Percentiles rank a stretch among this genome's conserved stretches.
Evolutionary conservation across 2,113 vertebrate species (phyloP).

Genomic region (Aptenodytes forsteri): DNA sequence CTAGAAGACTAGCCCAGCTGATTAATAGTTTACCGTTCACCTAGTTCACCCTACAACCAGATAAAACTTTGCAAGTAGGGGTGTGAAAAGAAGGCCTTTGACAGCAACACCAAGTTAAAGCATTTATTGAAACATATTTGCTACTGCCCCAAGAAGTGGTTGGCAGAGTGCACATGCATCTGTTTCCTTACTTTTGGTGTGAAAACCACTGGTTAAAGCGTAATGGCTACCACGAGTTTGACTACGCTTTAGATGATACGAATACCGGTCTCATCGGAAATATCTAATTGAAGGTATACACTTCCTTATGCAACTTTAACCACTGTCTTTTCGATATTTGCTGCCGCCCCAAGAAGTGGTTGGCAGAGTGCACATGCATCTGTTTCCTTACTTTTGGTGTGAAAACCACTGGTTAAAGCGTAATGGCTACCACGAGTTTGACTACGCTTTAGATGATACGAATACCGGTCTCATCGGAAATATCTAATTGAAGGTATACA

Average conservation of each 20-base stretch:
- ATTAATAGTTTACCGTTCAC: not conserved
- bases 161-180: not conserved
- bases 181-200: not conserved
- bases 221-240: fast-evolving
- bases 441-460: not conserved
- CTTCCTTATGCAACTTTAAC: not conserved
- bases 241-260: not conserved
- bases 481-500: not conserved
- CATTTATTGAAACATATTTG: not conserved
- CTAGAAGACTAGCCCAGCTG: not conserved
- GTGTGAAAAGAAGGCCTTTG: not conserved
- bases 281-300: not conserved
- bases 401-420: not conserved
- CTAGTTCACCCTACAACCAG: not conserved
- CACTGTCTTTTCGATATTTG: too few species aligned
- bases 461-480: not conserved
- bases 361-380: not conserved
- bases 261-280: not conserved
- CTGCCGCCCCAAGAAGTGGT: not conserved
- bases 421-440: fast-evolving
- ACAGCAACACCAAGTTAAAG: not conserved
- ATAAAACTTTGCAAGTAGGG: not conserved
- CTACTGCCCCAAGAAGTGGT: not conserved
- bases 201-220: not conserved
- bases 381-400: not conserved